These are phyloP conservation scores for Parazoanthus atlanticus DNA, from an alignment of 92 coral and sea anemone genomes.

Conservation along the genomic window DNA sequence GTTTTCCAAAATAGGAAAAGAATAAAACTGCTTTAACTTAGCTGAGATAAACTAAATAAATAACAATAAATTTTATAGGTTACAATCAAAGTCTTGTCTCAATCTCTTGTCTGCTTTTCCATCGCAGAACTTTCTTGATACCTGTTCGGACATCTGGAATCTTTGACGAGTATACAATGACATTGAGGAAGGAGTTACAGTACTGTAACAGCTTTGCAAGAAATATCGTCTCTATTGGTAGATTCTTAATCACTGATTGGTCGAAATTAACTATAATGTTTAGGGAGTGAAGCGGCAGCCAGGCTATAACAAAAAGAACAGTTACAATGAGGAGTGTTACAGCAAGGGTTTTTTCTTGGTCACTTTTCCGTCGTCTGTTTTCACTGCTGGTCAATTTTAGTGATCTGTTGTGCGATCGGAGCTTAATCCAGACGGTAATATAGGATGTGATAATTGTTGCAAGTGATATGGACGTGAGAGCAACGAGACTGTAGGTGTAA, in stretches of 20 bases:
- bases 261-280: slow-evolving; percentile 28
- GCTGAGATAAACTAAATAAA: background rate
- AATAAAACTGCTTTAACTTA: background rate
- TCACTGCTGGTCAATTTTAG: background rate
- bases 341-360: slow-evolving; percentile 14
- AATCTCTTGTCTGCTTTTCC: background rate
- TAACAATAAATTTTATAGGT: background rate
- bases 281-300: slow-evolving; percentile 31
- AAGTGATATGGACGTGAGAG: slow-evolving; percentile 22
- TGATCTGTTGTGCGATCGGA: slow-evolving; percentile 12
- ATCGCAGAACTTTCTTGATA: slow-evolving; percentile 10
- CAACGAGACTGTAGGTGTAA: background rate
- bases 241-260: slow-evolving; percentile 8
- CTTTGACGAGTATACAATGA: slow-evolving; percentile 30
- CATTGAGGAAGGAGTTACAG: slow-evolving; percentile 32
- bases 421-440: slow-evolving; percentile 7
- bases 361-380: background rate
- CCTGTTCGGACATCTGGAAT: slow-evolving; percentile 15
- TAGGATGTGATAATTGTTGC: slow-evolving; percentile 11
- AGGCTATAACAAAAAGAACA: slow-evolving; percentile 25
- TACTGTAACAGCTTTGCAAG: slow-evolving; percentile 32
- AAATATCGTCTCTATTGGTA: slow-evolving; percentile 24
- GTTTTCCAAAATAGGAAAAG: background rate
- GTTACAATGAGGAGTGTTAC: slow-evolving; percentile 12
- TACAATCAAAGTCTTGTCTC: slow-evolving; percentile 16